These are phyloP conservation scores for Dendrolimus kikuchii DNA, from an alignment of 1,140 invertebrate genomes.

Conservation along the genomic window DNA sequence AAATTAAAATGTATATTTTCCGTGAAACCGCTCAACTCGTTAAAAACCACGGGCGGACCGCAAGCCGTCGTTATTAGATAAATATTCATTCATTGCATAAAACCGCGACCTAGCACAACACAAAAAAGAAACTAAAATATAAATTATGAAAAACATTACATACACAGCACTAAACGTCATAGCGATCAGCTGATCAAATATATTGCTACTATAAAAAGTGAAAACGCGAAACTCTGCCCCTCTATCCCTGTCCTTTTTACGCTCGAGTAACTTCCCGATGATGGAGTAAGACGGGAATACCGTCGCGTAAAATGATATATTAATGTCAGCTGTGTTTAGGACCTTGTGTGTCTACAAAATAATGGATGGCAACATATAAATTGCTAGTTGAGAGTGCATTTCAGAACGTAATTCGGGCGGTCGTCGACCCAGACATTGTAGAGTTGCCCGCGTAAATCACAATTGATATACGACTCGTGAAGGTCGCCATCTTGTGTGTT, in stretches of 20 bases:
- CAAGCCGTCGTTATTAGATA: slow-evolving; percentile 31
- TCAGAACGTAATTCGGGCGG: slow-evolving; percentile 68
- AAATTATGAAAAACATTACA: slow-evolving; percentile 69
- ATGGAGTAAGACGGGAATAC: slow-evolving; percentile 33
- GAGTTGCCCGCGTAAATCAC: slow-evolving; percentile 63
- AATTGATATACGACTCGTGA: slow-evolving; percentile 61
- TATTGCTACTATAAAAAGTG: slow-evolving; percentile 72
- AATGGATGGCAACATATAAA: slow-evolving; percentile 72
- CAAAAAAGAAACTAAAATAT: slow-evolving; percentile 61
- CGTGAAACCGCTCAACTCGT: background rate
- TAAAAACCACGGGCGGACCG: background rate
- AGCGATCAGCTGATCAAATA: slow-evolving; percentile 71
- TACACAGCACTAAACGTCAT: slow-evolving; percentile 64
- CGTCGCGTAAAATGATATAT: slow-evolving; percentile 71
- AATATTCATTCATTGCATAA: slow-evolving; percentile 56
- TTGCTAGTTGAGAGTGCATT: slow-evolving; percentile 63
- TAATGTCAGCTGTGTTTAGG: slow-evolving; percentile 71
- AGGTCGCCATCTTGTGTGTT: slow-evolving; percentile 67
- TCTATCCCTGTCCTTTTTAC: slow-evolving; percentile 34
- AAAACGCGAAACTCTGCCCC: slow-evolving; percentile 63
- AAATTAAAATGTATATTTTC: slow-evolving; percentile 23
- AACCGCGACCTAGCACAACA: slow-evolving; percentile 59
- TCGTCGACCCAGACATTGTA: slow-evolving; percentile 63
- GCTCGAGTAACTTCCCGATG: slow-evolving; percentile 5
- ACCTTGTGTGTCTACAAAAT: slow-evolving; percentile 70